These are phyloP conservation scores for Hestina assimilis DNA, from an alignment of 1,140 invertebrate genomes.

Conservation along the genomic window DNA sequence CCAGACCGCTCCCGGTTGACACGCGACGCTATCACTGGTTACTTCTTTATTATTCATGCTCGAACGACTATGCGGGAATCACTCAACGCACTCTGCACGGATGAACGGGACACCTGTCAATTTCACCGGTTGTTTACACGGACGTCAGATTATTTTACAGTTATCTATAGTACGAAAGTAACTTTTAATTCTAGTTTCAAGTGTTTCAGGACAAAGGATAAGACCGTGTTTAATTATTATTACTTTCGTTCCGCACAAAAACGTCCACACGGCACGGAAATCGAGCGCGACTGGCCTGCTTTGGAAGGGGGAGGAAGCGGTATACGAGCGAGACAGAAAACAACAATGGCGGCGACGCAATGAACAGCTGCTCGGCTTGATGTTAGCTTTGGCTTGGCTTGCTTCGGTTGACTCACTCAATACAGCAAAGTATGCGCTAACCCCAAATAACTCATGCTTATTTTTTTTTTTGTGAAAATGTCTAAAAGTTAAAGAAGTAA, in stretches of 20 bases:
- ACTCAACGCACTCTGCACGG: slow-evolving; percentile 63
- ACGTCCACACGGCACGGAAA: slow-evolving; percentile 63
- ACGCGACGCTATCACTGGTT: slow-evolving; percentile 68
- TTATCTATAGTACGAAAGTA: neutral
- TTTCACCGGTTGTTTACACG: slow-evolving; percentile 42
- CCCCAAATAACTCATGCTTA: neutral
- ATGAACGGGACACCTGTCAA: slow-evolving; percentile 46
- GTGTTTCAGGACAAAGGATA: slow-evolving; percentile 71
- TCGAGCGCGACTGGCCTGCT: slow-evolving; percentile 71
- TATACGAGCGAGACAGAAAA: slow-evolving; percentile 60
- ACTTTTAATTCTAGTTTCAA: slow-evolving; percentile 33
- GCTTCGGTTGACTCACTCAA: slow-evolving; percentile 8
- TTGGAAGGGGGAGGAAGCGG: slow-evolving; percentile 46
- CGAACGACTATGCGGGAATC: slow-evolving; percentile 72
- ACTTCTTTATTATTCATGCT: slow-evolving; percentile 78
- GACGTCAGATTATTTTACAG: slow-evolving; percentile 4
- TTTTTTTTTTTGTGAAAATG: neutral
- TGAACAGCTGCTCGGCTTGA: slow-evolving; percentile 67
- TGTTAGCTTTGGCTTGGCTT: slow-evolving; percentile 22
- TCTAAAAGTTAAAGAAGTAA: too few relatives aligned
- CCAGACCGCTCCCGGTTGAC: slow-evolving; percentile 58
- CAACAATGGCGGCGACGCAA: slow-evolving; percentile 70
- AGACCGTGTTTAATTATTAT: slow-evolving; percentile 56
- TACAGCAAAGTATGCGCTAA: slow-evolving; percentile 12
- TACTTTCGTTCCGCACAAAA: slow-evolving; percentile 30